These are phyloP conservation scores for Tenthredo amoena DNA, from an alignment of 2,888 invertebrate species.

Conservation along the genomic window DNA sequence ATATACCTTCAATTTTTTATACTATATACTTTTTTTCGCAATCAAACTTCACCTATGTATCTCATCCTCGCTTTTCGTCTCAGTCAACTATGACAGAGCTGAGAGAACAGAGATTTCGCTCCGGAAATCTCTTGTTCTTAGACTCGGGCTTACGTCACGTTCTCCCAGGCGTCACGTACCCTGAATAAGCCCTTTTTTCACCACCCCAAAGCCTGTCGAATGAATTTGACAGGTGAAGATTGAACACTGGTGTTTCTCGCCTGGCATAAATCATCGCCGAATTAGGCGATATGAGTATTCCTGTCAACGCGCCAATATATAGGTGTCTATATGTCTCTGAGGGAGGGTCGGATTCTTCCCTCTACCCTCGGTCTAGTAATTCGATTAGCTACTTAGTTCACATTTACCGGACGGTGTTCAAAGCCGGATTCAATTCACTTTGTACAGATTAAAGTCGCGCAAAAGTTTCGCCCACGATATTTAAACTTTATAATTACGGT, in stretches of 20 bases:
- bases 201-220: background rate
- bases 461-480: background rate
- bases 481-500: background rate
- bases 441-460: background rate
- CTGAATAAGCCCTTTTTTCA: conserved; percentile 2
- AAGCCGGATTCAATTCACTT: background rate
- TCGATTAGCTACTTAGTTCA: too few relatives aligned
- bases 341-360: too few relatives aligned
- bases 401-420: background rate
- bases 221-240: conserved; percentile 7
- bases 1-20: background rate
- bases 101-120: background rate
- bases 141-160: conserved; percentile 14
- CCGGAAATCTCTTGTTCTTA: background rate
- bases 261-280: background rate
- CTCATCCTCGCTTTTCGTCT: background rate
- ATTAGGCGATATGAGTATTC: background rate
- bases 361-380: too few relatives aligned
- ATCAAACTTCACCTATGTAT: background rate
- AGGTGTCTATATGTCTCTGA: background rate
- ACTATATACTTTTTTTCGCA: background rate
- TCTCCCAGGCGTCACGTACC: background rate
- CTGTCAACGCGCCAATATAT: background rate
- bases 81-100: background rate
- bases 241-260: background rate